Evolutionary conservation across 1,140 invertebrate genomes (phyloP), one percentile per base, ranked within the genome.

Genomic region (Batillaria attramentaria): DNA sequence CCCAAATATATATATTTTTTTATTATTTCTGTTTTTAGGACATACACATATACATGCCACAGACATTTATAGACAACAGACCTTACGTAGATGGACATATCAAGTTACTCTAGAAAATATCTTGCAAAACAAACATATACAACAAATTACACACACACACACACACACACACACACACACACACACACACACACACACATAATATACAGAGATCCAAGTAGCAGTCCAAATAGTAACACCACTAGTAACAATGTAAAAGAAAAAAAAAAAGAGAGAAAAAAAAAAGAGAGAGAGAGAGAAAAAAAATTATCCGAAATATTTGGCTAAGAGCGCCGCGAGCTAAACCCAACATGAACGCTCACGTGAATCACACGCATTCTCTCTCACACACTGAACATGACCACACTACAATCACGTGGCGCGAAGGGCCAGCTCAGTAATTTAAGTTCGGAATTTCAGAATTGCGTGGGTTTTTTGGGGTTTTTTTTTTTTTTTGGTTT

Each of bases 141-240:
- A 62, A 10, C 24, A 8, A 62, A 10, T 28, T 28, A 62, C n/a
- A 62, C 57, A 20, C 16, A 28, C n/a, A 16, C 57, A 62, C 13
- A 62, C 57, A 62, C 57, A 62, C 57, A 28, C 57, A 20, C 69
- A 43, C 41, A 28, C 69, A 43, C 69, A 6, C 42, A 10, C 69
- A 46, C 69, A 43, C 69, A 72, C 41, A 43, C 41, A 43, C 41
- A 43, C 69, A 35, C 43, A 35, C 43, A 35, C 70, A 72, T 31
- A 24, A 54, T 43, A 72, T 43, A 54, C 70, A 72, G 41, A 72
- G 41, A 43, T n/a, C 24, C 41, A 43, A 41, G 33, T n/a, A 72
- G 41, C 20, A 37, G 39, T 43, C 46, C 42, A 43, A 37, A 39
- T n/a, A 43, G n/a, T 50, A 24, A 54, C 41, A 72, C 42, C 24